Evolutionary conservation across 2,888 invertebrate genomes (phyloP), one percentile per base, ranked within the genome.

Genomic region (Andrena bucephala): DNA sequence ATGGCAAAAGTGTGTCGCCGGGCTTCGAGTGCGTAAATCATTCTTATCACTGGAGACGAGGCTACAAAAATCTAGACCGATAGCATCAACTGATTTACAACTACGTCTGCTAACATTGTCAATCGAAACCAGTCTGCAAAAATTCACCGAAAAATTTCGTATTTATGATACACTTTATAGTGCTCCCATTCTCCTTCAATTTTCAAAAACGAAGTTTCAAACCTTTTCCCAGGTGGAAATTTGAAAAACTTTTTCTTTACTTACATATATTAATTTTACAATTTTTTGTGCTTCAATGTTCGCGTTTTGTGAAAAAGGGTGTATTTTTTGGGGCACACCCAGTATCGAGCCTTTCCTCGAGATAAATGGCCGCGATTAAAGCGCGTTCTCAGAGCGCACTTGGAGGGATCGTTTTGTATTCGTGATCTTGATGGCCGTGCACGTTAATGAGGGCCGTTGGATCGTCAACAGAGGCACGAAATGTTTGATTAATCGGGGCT

Each of bases 1-100:
- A 72, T 72, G 69, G 33, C 59, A 70, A 65, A 79, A 76, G 76
- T 79, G 65, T 79, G 79, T 29, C 76, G 48, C 13, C n/a, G 7
- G n/a, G n/a, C 27, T 67, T 69, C 68, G 67, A 4, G 3, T 36
- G 52, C 48, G 70, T n/a, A 57, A 76, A 69, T 76, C 65, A 65
- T 79, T 57, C 68, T 75, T 68, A 69, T 75, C 75, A 57, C 33
- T 16, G 36, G 10, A 3, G 31, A 2, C 1, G 52, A 10, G 24
- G 10, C 24, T 10, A 27, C 1, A 57, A 24, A 31, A 16, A 62
- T 62, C 20, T 33, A 8, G 20, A n/a, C 24, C 20, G 31, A 52
- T 31, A 50, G 50, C 31, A n/a, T 62, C 5, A 10, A 33, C 8
- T 33, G 8, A 62, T 62, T 20, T 16, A 62, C 20, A 10, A 24